Conservation (phyloP, 2,888 invertebrate species). For the Pheosia gnoma region DNA sequence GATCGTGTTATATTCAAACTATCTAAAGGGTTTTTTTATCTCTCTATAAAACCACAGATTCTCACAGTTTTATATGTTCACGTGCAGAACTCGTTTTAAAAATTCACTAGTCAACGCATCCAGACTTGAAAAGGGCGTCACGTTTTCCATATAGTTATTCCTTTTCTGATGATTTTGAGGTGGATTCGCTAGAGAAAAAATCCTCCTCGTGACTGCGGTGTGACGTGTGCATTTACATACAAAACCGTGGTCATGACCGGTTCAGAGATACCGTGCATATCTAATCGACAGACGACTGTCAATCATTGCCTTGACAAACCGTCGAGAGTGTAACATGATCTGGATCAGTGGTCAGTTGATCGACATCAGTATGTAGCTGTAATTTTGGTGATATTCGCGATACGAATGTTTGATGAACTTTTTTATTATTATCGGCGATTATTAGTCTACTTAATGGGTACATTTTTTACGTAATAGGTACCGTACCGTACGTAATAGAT, state of each 20-base stretch:
- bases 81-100: conserved; percentile 25
- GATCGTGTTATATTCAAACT: conserved; percentile 7
- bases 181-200: conserved; percentile 60
- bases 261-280: conserved; percentile 72
- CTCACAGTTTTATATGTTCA: conserved; percentile 29
- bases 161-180: conserved; percentile 54
- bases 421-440: conserved; percentile 8
- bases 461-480: background rate
- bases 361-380: conserved; percentile 36
- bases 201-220: conserved; percentile 48
- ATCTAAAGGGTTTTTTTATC: conserved; percentile 29
- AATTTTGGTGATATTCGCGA: conserved; percentile 32
- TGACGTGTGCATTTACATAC: conserved; percentile 76
- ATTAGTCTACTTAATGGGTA: conserved; percentile 13
- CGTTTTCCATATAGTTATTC: conserved; percentile 51
- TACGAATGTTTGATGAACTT: conserved; percentile 14
- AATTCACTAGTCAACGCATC: conserved; percentile 36
- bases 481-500: too few relatives aligned
- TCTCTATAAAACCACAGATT: conserved; percentile 32
- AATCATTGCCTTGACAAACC: conserved; percentile 62
- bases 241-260: conserved; percentile 70
- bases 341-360: conserved; percentile 55
- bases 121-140: conserved; percentile 46
- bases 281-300: conserved; percentile 75
- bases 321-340: conserved; percentile 62